These are phyloP conservation scores for Chlorospingus semifuscus DNA, from an alignment of 2,797 vertebrate species.

Conservation along the genomic window DNA sequence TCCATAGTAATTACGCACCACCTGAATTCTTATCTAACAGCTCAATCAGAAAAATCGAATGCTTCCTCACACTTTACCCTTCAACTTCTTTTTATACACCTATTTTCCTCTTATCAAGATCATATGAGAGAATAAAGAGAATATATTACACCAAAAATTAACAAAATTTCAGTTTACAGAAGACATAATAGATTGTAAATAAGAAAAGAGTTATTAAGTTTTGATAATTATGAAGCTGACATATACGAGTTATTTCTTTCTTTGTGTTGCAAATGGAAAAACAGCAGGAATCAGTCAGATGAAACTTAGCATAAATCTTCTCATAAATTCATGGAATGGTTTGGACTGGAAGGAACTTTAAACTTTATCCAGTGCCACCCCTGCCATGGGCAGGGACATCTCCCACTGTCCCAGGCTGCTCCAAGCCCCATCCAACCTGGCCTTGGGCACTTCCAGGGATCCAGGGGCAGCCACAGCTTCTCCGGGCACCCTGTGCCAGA, in stretches of 20 bases:
- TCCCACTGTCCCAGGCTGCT: accelerated
- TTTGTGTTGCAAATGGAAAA: background rate
- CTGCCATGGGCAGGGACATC: background rate
- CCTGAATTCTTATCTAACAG: background rate
- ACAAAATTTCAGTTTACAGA: background rate
- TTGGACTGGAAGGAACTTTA: background rate
- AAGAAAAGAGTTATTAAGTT: background rate
- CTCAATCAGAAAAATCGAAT: background rate
- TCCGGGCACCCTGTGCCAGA: background rate
- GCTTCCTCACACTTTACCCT: background rate
- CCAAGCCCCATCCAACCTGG: accelerated
- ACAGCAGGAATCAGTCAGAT: background rate
- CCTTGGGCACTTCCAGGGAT: background rate
- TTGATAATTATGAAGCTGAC: background rate
- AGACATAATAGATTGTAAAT: background rate
- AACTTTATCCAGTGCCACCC: accelerated
- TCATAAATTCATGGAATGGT: background rate
- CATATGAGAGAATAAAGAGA: background rate
- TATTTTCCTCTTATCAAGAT: background rate
- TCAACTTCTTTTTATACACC: background rate
- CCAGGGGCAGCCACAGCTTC: background rate
- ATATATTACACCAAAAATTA: background rate
- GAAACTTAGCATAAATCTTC: background rate
- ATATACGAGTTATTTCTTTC: background rate
- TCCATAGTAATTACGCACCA: background rate